Conservation (phyloP, 2,113 vertebrate species). For the Microcebus griseorufus region DNA sequence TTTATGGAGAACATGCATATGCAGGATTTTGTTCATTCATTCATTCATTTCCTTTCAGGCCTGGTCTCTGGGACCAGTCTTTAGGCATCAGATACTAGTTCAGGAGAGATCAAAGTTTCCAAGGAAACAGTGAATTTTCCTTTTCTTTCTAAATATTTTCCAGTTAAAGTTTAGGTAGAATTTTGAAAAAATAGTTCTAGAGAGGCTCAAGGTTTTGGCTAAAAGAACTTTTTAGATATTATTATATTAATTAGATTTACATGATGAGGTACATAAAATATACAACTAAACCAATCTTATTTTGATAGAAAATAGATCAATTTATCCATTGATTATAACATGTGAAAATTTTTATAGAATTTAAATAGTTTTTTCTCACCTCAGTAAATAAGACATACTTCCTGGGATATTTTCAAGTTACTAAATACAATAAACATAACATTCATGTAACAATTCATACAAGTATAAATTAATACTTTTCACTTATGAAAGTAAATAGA, state of each 20-base stretch:
- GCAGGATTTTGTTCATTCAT: background rate
- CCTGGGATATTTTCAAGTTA: background rate
- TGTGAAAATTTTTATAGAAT: conserved; percentile 20
- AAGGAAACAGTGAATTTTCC: background rate
- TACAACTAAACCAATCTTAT: conserved; percentile 25
- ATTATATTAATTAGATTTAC: background rate
- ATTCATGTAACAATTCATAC: background rate
- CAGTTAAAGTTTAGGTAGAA: background rate
- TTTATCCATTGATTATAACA: background rate
- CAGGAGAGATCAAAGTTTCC: background rate
- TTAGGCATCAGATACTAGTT: background rate
- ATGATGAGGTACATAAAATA: background rate
- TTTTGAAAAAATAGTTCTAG: background rate
- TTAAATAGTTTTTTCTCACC: background rate
- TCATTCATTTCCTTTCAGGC: background rate
- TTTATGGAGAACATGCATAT: background rate
- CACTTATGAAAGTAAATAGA: background rate
- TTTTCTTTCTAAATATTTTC: conserved; percentile 15
- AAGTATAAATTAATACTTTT: background rate
- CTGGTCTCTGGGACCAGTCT: background rate
- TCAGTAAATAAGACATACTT: background rate
- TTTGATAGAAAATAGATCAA: background rate
- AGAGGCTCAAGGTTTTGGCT: background rate
- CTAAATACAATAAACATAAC: background rate
- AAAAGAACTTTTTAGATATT: background rate